Base-by-base conservation (phyloP, 1,140 invertebrate species). In the Chelonus insularis region DNA sequence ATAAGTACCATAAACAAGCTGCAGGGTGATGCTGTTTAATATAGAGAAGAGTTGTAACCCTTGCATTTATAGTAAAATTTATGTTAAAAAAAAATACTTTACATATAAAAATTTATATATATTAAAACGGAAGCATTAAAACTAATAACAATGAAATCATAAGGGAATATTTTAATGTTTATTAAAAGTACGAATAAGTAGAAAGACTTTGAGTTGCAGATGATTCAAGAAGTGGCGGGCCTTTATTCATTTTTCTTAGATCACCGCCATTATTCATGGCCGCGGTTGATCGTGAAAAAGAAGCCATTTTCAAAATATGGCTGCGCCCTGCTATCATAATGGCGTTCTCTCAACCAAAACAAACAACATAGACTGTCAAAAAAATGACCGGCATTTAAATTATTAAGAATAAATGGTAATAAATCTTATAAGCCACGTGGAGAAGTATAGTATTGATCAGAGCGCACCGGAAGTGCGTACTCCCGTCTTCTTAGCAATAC, bases 241-340 rank as follows among this genome's bases (percentile, higher is more conserved):
- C n/a, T n/a, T n/a, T n/a, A n/a, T n/a, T n/a, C n/a, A n/a, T n/a
- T n/a, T n/a, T n/a, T n/a, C n/a, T n/a, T 29, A 29, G 25, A 29
- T 36, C 60, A 39, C 66, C 66, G 63, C 63, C 63, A 68, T 65
- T 57, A 61, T 36, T 57, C 43, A 63, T 62, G 58, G 43, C 55
- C 47, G 60, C 54, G 25, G 36, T 41, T 25, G 41, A 48, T 57
- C 39, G 58, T 59, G 52, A 69, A 71, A 72, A 76, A 80, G 83
- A 84, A 81, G 86, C 86, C 86, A 87, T 87, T 86, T 86, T 79
- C 81, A 83, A 83, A 86, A 87, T 86, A 88, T 88, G 86, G 86
- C 86, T 86, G 86, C 86, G 82, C 84, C 85, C 85, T 85, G 83
- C 77, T 76, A 77, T 78, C 70, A 71, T 81, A 75, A 83, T 83